A percentile compares a stretch with the other conserved stretches of the same genome.
These are phyloP conservation scores for Drosophila neoperkinsi DNA, from an alignment of 2,888 invertebrate species.

Conservation along the genomic window DNA sequence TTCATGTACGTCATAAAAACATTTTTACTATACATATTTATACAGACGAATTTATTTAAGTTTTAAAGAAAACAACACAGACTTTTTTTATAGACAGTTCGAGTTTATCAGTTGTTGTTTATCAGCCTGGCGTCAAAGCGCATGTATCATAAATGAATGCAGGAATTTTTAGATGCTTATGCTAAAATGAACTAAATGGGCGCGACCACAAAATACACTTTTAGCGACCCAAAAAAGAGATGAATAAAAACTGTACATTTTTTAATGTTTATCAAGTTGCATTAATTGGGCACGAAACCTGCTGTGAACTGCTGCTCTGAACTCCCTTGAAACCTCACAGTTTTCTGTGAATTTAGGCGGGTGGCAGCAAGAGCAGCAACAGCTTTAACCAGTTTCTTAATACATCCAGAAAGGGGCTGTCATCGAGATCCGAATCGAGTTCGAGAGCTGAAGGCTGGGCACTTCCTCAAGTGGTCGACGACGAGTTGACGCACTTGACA, in stretches of 20 bases:
- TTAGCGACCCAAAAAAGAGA: constrained; percentile 33
- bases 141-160: constrained; percentile 51
- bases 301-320: constrained; percentile 40
- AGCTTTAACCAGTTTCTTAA: constrained; percentile 45
- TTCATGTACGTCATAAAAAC: constrained; percentile 38
- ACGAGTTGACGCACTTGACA: constrained; percentile 60
- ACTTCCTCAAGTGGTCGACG: constrained; percentile 65
- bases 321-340: constrained; percentile 6
- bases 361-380: constrained; percentile 39
- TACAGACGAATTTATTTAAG: constrained; percentile 32
- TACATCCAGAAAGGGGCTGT: constrained; percentile 27
- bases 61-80: constrained; percentile 26
- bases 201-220: constrained; percentile 41
- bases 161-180: constrained; percentile 61
- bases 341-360: constrained; percentile 60
- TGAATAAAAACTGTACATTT: neutral
- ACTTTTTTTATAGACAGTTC: constrained; percentile 2
- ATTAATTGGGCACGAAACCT: constrained; percentile 76
- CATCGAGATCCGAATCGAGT: constrained; percentile 25
- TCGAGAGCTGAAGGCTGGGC: constrained; percentile 40
- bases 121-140: constrained; percentile 45
- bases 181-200: constrained; percentile 62
- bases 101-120: constrained; percentile 52
- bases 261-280: constrained; percentile 52
- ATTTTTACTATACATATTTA: constrained; percentile 31